These are phyloP conservation scores for Bufo bufo DNA, from an alignment of 2,113 vertebrate species.

Conservation along the genomic window DNA sequence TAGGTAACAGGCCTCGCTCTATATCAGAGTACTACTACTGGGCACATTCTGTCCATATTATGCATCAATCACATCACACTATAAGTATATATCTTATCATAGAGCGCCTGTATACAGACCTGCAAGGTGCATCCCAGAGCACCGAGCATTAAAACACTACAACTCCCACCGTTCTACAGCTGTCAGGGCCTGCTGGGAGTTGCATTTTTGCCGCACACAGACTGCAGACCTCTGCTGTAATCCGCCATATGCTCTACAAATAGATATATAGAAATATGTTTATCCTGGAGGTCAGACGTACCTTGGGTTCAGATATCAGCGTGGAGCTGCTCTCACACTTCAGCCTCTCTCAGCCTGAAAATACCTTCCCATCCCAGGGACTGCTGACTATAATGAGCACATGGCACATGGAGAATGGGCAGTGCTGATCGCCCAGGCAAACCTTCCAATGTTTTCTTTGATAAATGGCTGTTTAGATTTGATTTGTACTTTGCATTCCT, in stretches of 20 bases:
- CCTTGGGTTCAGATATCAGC: neutral
- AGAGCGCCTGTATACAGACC: neutral
- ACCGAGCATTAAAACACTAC: neutral
- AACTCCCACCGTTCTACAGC: neutral
- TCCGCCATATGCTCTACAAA: neutral
- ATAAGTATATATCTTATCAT: no score
- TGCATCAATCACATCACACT: no score
- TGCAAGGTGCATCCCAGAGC: neutral
- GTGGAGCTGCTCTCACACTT: neutral
- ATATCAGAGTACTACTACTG: no score
- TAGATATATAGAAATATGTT: neutral
- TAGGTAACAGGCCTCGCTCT: neutral
- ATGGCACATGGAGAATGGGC: slow-evolving; percentile 16
- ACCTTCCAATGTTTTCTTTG: slow-evolving; percentile 52
- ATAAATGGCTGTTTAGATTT: slow-evolving; percentile 54
- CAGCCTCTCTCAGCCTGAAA: neutral
- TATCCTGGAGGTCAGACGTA: neutral
- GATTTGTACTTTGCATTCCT: slow-evolving; percentile 56
- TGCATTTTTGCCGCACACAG: neutral
- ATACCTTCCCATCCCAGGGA: neutral
- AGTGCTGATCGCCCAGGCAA: slow-evolving; percentile 20
- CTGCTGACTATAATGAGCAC: neutral
- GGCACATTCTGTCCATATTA: no score
- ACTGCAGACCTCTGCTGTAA: neutral
- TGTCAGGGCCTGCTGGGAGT: neutral